These are phyloP conservation scores for Tolmerus cingulatus DNA, from an alignment of 2,888 invertebrate genomes.

Conservation along the genomic window DNA sequence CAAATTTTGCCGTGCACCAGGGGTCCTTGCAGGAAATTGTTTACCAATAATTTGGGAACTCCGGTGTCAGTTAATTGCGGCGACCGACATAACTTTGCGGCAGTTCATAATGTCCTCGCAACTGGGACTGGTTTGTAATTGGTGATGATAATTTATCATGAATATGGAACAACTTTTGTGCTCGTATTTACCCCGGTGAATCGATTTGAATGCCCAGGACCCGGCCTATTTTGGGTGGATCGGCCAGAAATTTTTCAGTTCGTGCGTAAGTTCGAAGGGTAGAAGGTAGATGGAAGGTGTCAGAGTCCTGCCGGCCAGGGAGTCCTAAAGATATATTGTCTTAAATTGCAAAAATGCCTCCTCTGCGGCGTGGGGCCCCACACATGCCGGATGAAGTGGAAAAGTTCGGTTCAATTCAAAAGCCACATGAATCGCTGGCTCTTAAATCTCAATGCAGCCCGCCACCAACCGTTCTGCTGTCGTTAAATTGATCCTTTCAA, in stretches of 20 bases:
- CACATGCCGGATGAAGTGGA: not conserved
- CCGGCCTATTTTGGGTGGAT: not conserved
- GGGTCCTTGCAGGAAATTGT: not conserved
- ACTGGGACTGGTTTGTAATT: not conserved
- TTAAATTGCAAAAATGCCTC: not conserved
- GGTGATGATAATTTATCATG: not conserved
- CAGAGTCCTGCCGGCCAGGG: not conserved
- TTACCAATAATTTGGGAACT: not conserved
- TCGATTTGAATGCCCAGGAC: not conserved
- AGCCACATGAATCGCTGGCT: slow-evolving; percentile 17
- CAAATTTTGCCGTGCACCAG: not conserved
- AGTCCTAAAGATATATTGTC: not conserved
- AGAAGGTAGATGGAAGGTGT: not conserved
- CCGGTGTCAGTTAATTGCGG: not conserved
- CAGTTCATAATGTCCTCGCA: not conserved
- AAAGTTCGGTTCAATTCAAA: slow-evolving; percentile 22
- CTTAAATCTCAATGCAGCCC: not conserved
- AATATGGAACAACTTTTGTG: not conserved
- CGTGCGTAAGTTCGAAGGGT: not conserved
- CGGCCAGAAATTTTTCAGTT: not conserved
- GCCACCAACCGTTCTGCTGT: not conserved
- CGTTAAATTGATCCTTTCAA: slow-evolving; percentile 38
- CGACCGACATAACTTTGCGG: not conserved
- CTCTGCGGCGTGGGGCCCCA: not conserved
- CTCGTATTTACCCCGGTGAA: not conserved